Base-by-base conservation (phyloP, 2,113 vertebrate genomes). In the Mesocricetus auratus region DNA sequence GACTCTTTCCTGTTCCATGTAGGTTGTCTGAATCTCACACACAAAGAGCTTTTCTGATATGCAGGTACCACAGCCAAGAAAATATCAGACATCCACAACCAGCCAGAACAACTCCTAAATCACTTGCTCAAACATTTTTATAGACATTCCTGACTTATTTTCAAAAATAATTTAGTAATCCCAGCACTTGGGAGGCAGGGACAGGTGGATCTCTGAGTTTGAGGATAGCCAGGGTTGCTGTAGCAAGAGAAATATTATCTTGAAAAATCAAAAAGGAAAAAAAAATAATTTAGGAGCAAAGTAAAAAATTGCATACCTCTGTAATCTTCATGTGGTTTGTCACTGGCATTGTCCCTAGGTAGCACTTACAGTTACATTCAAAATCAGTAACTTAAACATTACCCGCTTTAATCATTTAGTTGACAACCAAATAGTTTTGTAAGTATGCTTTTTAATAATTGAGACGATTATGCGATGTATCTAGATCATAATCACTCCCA, bases 361-460 rank as follows among this genome's bases (percentile, higher is more conserved):
- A 85, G 33, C 24, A 78, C 53, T 90, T 66, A 87, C 21, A 96
- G n/a, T 58, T 64, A 45, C n/a, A 74, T 64, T 68, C 31, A 81
- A 93, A 78, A 85, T 36, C 33, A 77, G 92, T 22, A 89, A 82
- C 13, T 89, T 86, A 94, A 85, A 81, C 66, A 29, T 82, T 73
- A 92, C 16, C 22, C 11, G 64, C 16, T 86, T 92, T 71, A 95
- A 7, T 68, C 42, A 92, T 94, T 69, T 15, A 91, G 22, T 10
- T 87, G 53, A 74, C 68, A 95, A 71, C 31, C 69, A 81, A 95
- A 91, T 90, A 22, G 0, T 11, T 62, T 50, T 82, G 26, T 10
- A 60, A 22, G 56, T 9, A 42, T 83, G 12, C 42, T 83, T 39
- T 82, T 83, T 82, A 60, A 22, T 83, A 5, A 39, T 60, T 83